Conservation (phyloP, 2,797 vertebrate species). For the Pagetopsis macropterus region DNA sequence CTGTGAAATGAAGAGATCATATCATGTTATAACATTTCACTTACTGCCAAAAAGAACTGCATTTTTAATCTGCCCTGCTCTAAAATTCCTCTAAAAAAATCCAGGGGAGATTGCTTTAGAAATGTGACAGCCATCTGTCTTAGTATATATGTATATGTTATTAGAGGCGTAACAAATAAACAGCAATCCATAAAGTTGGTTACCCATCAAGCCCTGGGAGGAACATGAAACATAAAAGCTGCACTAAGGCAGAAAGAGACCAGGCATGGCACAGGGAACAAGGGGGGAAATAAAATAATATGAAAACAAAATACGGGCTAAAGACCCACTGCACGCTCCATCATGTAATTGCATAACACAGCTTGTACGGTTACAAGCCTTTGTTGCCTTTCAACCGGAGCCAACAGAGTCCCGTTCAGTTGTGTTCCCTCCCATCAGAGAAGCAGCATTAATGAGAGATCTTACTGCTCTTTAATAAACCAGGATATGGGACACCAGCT, state of each 20-base stretch:
- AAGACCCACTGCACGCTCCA: constrained; percentile 20
- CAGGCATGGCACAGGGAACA: constrained; percentile 18
- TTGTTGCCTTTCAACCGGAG: constrained; percentile 50
- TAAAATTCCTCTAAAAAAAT: constrained; percentile 3
- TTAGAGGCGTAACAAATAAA: constrained; percentile 29
- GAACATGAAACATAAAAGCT: constrained; percentile 59
- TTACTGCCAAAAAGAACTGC: background rate
- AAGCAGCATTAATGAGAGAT: constrained; percentile 73
- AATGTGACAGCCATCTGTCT: constrained; percentile 40
- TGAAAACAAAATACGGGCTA: constrained; percentile 19
- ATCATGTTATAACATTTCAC: constrained; percentile 6
- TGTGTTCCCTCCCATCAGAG: constrained; percentile 57
- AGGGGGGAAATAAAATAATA: constrained; percentile 4
- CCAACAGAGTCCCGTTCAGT: constrained; percentile 46
- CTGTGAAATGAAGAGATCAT: constrained; percentile 55
- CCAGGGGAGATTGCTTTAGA: constrained; percentile 4
- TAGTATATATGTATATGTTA: too few relatives aligned
- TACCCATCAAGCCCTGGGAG: constrained; percentile 35
- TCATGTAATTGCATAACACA: constrained; percentile 51
- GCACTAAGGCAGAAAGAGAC: constrained; percentile 50
- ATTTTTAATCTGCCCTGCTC: background rate
- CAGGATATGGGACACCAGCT: constrained; percentile 72
- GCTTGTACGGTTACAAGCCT: constrained; percentile 42
- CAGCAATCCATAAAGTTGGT: constrained; percentile 34
- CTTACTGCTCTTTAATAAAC: constrained; percentile 80